Evolutionary conservation across 2,113 vertebrate genomes (phyloP).

Genomic region (Chinchilla lanigera): DNA sequence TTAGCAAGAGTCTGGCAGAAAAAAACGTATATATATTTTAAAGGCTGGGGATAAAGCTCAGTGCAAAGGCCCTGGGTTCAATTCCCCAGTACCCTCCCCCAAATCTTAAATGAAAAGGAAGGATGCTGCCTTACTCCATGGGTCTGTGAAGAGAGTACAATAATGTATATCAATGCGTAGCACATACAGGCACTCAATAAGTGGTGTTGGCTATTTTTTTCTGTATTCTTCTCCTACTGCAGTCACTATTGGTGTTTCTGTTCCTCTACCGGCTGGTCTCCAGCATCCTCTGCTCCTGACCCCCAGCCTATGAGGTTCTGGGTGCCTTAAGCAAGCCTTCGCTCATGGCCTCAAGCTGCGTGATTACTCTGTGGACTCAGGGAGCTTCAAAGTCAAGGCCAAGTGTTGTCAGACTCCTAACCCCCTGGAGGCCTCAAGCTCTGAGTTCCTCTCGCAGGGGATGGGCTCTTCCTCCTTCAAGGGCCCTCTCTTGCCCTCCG

Average conservation of each 20-base stretch:
- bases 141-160: background rate
- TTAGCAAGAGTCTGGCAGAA: background rate
- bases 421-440: background rate
- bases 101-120: background rate
- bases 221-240: background rate
- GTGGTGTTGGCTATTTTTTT: background rate
- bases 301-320: background rate
- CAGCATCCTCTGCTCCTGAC: background rate
- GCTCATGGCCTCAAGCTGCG: background rate
- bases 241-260: background rate
- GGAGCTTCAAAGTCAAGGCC: background rate
- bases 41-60: background rate
- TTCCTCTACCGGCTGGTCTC: background rate
- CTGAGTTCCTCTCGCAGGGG: background rate
- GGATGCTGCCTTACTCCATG: background rate
- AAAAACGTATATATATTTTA: background rate
- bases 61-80: background rate
- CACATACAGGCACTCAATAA: background rate
- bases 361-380: background rate
- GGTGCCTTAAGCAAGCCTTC: background rate
- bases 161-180: rapidly evolving
- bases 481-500: background rate
- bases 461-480: background rate
- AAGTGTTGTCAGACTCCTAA: background rate
- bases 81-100: background rate